Conservation (phyloP, 1,140 invertebrate species). For the Halesus radiatus region DNA sequence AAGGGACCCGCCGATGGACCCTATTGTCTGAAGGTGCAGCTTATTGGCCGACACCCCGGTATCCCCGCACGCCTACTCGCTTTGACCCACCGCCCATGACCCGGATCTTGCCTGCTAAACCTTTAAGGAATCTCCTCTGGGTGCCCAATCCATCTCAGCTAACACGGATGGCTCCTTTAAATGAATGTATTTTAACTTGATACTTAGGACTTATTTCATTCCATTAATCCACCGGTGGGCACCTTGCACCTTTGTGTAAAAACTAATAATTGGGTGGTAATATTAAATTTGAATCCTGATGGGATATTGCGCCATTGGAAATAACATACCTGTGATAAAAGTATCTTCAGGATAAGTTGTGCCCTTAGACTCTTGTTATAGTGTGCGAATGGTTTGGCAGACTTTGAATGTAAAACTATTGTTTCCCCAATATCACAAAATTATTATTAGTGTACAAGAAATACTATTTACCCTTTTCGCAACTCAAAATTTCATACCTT, state of each 20-base stretch:
- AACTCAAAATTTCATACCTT: conserved; percentile 15
- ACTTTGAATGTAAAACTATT: neutral
- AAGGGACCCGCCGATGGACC: conserved; percentile 40
- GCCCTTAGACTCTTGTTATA: conserved; percentile 69
- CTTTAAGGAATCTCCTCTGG: conserved; percentile 48
- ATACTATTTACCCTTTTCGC: conserved; percentile 31
- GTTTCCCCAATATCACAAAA: conserved; percentile 18
- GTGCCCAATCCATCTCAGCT: conserved; percentile 25
- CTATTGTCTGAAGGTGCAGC: conserved; percentile 53
- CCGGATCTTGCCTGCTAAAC: conserved; percentile 48
- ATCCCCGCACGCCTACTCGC: conserved; percentile 6
- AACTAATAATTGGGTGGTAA: neutral
- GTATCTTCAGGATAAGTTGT: conserved; percentile 71
- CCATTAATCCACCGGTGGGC: conserved; percentile 17
- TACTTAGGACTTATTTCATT: conserved; percentile 20
- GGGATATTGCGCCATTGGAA: conserved; percentile 38
- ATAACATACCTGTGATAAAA: conserved; percentile 70
- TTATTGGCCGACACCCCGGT: conserved; percentile 52
- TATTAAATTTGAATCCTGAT: conserved; percentile 14
- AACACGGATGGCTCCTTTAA: neutral
- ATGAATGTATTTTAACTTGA: neutral
- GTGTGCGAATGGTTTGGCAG: conserved; percentile 1
- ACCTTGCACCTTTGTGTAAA: conserved; percentile 24
- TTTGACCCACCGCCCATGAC: neutral
- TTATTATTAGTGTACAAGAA: conserved; percentile 7